Conservation (phyloP, 1,140 invertebrate species). For the Conus betulinus region DNA sequence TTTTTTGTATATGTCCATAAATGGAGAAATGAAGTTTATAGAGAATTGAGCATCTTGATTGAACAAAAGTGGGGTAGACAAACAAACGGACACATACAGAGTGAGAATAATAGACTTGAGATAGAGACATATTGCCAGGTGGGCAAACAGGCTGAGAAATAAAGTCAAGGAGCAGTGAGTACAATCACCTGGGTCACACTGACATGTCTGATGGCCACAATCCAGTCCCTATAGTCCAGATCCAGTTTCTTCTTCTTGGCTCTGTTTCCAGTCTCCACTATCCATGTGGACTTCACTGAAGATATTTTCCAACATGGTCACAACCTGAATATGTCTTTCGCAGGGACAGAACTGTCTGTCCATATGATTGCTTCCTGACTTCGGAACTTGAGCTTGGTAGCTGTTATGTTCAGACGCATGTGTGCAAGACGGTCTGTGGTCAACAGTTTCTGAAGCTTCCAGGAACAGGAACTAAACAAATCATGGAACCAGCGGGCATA, state of each 20-base stretch:
- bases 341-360: conserved; percentile 26
- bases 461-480: conserved; percentile 35
- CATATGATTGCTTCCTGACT: background rate
- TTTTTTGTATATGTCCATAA: too few species aligned
- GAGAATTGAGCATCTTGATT: too few species aligned
- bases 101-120: too few species aligned
- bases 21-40: too few species aligned
- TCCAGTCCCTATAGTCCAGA: conserved; percentile 51
- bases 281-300: conserved; percentile 27
- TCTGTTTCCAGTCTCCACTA: background rate
- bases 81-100: background rate
- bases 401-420: conserved; percentile 39
- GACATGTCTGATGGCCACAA: conserved; percentile 43
- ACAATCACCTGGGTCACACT: background rate
- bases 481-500: conserved; percentile 30
- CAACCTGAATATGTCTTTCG: background rate
- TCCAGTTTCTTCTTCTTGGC: conserved; percentile 39
- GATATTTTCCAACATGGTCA: conserved; percentile 13
- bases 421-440: conserved; percentile 1
- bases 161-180: too few species aligned
- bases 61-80: too few species aligned
- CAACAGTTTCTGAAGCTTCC: conserved; percentile 20
- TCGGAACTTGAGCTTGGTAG: conserved; percentile 43
- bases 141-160: too few species aligned
- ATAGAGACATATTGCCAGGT: too few species aligned